phyloP scores from a whole-genome alignment of 2,888 invertebrate genomes.

The Gari tellinella region DNA sequence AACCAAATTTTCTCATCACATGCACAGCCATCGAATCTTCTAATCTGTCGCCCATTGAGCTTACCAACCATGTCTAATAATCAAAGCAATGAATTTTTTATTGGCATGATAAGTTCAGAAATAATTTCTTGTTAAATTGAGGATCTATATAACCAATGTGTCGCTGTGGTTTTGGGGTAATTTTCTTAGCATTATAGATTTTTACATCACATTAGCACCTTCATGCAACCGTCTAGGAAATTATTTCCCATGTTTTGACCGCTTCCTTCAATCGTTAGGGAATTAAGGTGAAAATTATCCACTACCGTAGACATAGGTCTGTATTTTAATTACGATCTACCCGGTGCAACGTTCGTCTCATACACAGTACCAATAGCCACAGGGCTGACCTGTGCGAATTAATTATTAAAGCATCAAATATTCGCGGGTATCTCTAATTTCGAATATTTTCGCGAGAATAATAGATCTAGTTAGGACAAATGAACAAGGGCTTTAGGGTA shows the following conservation, averaged over 20 bases:
- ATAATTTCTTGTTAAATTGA: slow-evolving; percentile 28
- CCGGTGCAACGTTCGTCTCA: no score
- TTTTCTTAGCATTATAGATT: slow-evolving; percentile 29
- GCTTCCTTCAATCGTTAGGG: slow-evolving; percentile 2
- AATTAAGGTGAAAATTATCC: slow-evolving; percentile 38
- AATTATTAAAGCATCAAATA: slow-evolving; percentile 23
- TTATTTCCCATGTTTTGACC: slow-evolving; percentile 32
- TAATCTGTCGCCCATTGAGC: not conserved
- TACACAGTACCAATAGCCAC: no score
- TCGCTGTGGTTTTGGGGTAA: not conserved
- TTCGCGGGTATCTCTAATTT: not conserved
- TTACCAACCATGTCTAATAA: not conserved
- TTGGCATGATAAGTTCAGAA: slow-evolving; percentile 33
- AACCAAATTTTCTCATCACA: not conserved
- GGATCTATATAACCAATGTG: not conserved
- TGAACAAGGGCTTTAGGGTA: not conserved
- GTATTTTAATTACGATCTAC: no score
- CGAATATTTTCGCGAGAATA: not conserved
- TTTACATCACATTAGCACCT: slow-evolving; percentile 47
- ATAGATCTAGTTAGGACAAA: not conserved
- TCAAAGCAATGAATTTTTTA: slow-evolving; percentile 41
- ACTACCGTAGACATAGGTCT: not conserved
- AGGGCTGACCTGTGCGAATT: slow-evolving; percentile 1
- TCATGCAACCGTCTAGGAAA: slow-evolving; percentile 18
- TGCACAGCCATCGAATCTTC: not conserved